A percentile compares a stretch with the other conserved stretches of the same genome.
These are phyloP conservation scores for Cirrhinus molitorella DNA, from an alignment of 2,797 vertebrate genomes.

Conservation along the genomic window DNA sequence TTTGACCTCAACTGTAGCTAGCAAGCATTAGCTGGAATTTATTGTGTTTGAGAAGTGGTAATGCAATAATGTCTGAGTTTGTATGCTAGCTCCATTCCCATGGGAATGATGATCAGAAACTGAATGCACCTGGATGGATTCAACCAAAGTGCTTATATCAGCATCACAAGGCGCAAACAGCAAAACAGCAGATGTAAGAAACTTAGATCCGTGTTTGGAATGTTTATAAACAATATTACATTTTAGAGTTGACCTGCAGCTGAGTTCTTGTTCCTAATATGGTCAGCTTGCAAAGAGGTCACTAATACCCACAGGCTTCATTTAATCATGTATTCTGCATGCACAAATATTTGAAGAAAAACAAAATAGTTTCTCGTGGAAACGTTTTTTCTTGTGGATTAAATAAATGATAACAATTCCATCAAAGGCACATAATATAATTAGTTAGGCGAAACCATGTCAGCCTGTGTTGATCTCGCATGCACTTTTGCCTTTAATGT, in stretches of 20 bases:
- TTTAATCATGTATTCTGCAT: neutral
- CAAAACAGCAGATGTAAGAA: conserved; percentile 17
- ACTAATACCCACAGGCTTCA: neutral
- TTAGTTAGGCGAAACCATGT: neutral
- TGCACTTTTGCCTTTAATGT: conserved; percentile 15
- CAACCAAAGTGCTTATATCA: conserved; percentile 47
- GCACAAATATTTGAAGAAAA: conserved; percentile 11
- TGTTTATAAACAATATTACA: conserved; percentile 35
- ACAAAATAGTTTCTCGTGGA: neutral
- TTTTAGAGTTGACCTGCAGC: neutral
- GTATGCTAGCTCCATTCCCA: conserved; percentile 8
- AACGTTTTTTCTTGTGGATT: neutral
- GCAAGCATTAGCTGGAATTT: neutral
- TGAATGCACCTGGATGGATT: conserved; percentile 28
- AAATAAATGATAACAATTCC: neutral
- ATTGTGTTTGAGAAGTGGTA: neutral
- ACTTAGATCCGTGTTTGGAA: neutral
- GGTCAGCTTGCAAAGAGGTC: conserved; percentile 8
- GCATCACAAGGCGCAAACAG: neutral
- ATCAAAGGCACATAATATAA: neutral
- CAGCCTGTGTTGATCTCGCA: neutral
- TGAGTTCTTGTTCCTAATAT: conserved; percentile 23
- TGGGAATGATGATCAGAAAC: conserved; percentile 51
- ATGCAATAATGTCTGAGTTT: neutral
- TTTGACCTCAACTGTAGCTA: neutral